These are phyloP conservation scores for Polyommatus icarus DNA, from an alignment of 2,888 invertebrate genomes.

Conservation along the genomic window DNA sequence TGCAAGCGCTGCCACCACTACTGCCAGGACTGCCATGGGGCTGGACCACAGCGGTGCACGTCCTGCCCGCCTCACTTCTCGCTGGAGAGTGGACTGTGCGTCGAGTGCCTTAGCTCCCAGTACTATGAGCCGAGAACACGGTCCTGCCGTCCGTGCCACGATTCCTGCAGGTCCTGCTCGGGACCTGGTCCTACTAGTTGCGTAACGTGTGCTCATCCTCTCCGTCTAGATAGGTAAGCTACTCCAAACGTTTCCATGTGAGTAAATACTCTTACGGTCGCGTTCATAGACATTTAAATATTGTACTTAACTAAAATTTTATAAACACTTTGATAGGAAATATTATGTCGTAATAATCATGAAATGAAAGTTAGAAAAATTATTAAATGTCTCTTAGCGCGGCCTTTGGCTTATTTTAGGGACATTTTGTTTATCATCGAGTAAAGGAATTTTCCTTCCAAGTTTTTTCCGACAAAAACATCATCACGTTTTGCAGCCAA, in stretches of 20 bases:
- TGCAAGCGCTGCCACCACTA: constrained; percentile 94
- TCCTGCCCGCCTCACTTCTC: constrained; percentile 87
- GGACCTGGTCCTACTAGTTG: constrained; percentile 87
- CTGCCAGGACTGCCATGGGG: constrained; percentile 92
- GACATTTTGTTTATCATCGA: not conserved
- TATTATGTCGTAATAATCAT: too few relatives aligned
- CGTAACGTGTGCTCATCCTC: constrained; percentile 84
- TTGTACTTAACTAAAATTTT: too few relatives aligned
- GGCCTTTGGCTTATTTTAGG: not conserved
- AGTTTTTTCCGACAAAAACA: constrained; percentile 22
- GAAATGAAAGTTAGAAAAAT: too few relatives aligned
- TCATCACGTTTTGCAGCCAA: constrained; percentile 36
- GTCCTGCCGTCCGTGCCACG: constrained; percentile 85
- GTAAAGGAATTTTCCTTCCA: not conserved
- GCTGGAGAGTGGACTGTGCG: constrained; percentile 85
- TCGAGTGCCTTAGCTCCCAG: constrained; percentile 87
- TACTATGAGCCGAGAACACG: constrained; percentile 86
- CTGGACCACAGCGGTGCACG: constrained; percentile 86
- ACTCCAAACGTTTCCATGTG: not conserved
- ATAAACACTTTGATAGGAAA: too few relatives aligned
- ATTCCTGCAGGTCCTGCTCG: constrained; percentile 85
- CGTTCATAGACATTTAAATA: too few relatives aligned
- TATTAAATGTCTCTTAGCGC: not conserved
- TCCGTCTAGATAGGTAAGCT: constrained; percentile 82
- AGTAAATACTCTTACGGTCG: not conserved